These are phyloP conservation scores for Dynastes hyllus DNA, from an alignment of 2,888 invertebrate genomes.

Conservation along the genomic window DNA sequence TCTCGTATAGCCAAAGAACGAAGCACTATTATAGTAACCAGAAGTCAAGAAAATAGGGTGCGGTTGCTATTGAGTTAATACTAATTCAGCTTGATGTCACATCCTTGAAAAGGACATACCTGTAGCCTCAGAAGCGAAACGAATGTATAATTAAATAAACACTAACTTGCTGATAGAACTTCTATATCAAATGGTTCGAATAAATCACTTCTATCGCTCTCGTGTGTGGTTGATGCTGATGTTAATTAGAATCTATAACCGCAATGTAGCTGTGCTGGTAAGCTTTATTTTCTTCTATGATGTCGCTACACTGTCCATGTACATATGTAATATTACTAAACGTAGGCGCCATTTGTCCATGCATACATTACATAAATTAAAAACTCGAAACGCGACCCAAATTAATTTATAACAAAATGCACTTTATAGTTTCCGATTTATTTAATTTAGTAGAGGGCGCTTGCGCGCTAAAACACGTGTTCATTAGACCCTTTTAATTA, in stretches of 20 bases:
- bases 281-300: slow-evolving; percentile 22
- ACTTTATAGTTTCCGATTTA: slow-evolving; percentile 63
- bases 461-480: slow-evolving; percentile 57
- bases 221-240: slow-evolving; percentile 1
- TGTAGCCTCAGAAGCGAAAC: too few relatives aligned
- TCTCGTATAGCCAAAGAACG: too few relatives aligned
- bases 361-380: slow-evolving; percentile 47
- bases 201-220: background rate
- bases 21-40: too few relatives aligned
- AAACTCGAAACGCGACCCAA: slow-evolving; percentile 48
- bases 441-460: slow-evolving; percentile 57
- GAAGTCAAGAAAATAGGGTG: too few relatives aligned
- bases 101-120: too few relatives aligned
- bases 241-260: slow-evolving; percentile 6
- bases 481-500: slow-evolving; percentile 62
- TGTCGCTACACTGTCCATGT: background rate
- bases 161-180: too few relatives aligned
- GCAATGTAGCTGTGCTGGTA: background rate
- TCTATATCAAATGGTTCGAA: background rate
- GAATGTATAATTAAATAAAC: too few relatives aligned
- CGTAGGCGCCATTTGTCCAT: background rate
- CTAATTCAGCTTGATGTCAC: too few relatives aligned
- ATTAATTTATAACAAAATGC: slow-evolving; percentile 64
- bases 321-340: background rate
- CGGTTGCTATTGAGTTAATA: too few relatives aligned